Evolutionary conservation across 2,888 invertebrate species (phyloP).

Genomic region (Drosophila paramelanica): DNA sequence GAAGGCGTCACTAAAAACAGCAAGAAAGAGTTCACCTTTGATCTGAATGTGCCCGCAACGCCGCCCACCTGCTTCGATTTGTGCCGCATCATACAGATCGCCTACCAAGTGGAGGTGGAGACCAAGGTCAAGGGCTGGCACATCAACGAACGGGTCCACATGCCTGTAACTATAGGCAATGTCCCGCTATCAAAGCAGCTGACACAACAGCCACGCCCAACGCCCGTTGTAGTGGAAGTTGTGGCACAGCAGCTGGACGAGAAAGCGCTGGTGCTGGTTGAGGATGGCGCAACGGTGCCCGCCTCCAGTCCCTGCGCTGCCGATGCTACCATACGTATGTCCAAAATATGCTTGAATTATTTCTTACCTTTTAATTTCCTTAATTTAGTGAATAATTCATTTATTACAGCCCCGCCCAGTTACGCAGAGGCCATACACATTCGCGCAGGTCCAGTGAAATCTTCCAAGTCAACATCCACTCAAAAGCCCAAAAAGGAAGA

Average conservation of each 20-base stretch:
- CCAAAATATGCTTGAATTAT: too few relatives aligned
- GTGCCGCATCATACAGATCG: constrained; percentile 80
- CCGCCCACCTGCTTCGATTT: constrained; percentile 81
- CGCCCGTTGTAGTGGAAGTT: constrained; percentile 38
- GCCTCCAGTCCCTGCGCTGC: constrained; percentile 64
- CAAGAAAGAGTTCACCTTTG: constrained; percentile 70
- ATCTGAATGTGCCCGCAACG: constrained; percentile 78
- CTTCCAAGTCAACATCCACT: constrained; percentile 22
- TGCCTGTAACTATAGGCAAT: constrained; percentile 83
- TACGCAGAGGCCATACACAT: constrained; percentile 82
- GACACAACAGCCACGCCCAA: constrained; percentile 38
- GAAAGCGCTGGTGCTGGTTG: constrained; percentile 54
- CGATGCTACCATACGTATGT: constrained; percentile 61
- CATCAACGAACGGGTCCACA: constrained; percentile 61
- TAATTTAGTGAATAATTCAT: neutral
- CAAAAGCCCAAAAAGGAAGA: constrained; percentile 44
- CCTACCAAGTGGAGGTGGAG: constrained; percentile 79
- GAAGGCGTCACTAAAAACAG: constrained; percentile 62
- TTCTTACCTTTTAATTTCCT: neutral
- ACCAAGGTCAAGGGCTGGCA: constrained; percentile 75
- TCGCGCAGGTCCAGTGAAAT: constrained; percentile 19
- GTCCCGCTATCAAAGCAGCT: constrained; percentile 67
- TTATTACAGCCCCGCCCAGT: constrained; percentile 77
- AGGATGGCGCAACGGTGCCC: constrained; percentile 1
- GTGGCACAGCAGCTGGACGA: constrained; percentile 55